Evolutionary conservation across 2,113 vertebrate species (phyloP).

Genomic region (Columba livia): DNA sequence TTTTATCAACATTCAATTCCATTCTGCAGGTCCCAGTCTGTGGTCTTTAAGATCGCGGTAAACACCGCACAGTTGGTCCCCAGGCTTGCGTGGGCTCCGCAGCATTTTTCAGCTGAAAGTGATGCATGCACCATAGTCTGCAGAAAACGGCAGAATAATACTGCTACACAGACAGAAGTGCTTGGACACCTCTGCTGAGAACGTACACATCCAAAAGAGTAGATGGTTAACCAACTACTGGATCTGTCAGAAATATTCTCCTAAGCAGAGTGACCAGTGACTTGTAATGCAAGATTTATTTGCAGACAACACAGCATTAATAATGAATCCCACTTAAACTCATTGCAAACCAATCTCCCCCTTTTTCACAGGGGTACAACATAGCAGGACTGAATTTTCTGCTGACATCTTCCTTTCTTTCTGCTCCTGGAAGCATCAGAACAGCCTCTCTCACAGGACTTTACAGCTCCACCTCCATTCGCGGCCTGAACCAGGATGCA

Average conservation of each 20-base stretch:
- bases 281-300: background rate
- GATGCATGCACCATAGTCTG: accelerated
- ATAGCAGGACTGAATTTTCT: background rate
- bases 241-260: background rate
- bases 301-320: background rate
- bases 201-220: background rate
- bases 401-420: background rate
- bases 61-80: background rate
- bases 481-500: background rate
- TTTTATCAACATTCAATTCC: no score
- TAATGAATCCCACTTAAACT: background rate
- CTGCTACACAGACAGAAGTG: background rate
- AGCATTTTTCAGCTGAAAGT: background rate
- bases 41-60: background rate
- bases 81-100: accelerated
- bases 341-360: background rate
- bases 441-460: background rate
- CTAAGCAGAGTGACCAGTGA: background rate
- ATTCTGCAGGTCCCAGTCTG: background rate
- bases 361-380: background rate
- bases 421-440: background rate
- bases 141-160: background rate
- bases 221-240: background rate
- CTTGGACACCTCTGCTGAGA: background rate
- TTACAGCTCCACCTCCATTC: background rate